These are phyloP conservation scores for Octonoba sinensis DNA, from an alignment of 2,888 invertebrate species.

Conservation along the genomic window DNA sequence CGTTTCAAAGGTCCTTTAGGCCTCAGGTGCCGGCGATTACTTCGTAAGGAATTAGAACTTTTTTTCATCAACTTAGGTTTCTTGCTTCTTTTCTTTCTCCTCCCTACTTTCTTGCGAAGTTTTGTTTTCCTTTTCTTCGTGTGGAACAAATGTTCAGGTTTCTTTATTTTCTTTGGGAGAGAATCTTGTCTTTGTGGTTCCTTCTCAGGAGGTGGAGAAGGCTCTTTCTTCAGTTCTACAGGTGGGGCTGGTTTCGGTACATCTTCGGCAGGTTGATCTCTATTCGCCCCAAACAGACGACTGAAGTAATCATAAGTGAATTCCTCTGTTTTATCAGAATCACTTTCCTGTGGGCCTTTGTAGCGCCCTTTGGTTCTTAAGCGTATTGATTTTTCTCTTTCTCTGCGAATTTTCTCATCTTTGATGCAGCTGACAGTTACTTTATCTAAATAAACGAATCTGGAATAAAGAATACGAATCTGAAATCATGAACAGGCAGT, in stretches of 20 bases:
- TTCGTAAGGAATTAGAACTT: too few relatives aligned
- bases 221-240: neutral
- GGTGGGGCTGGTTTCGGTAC: constrained; percentile 21
- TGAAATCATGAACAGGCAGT: too few relatives aligned
- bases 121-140: constrained; percentile 26
- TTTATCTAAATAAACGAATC: constrained; percentile 50
- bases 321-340: constrained; percentile 22
- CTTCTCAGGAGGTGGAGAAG: neutral
- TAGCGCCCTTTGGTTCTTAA: neutral
- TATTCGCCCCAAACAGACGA: constrained; percentile 16
- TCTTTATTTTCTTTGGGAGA: neutral
- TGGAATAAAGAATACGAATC: constrained; percentile 13
- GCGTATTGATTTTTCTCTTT: constrained; percentile 6
- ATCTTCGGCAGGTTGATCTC: constrained; percentile 27
- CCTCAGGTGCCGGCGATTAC: too few relatives aligned
- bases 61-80: neutral
- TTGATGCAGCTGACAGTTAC: constrained; percentile 15
- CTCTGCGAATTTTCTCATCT: constrained; percentile 19
- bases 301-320: constrained; percentile 57
- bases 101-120: neutral
- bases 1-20: too few relatives aligned
- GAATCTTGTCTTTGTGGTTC: neutral
- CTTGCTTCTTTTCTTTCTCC: constrained; percentile 25
- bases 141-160: neutral
- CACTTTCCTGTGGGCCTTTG: neutral